phyloP scores from a whole-genome alignment of 2,888 invertebrate species.

The Hirtodrosophila histrioides region DNA sequence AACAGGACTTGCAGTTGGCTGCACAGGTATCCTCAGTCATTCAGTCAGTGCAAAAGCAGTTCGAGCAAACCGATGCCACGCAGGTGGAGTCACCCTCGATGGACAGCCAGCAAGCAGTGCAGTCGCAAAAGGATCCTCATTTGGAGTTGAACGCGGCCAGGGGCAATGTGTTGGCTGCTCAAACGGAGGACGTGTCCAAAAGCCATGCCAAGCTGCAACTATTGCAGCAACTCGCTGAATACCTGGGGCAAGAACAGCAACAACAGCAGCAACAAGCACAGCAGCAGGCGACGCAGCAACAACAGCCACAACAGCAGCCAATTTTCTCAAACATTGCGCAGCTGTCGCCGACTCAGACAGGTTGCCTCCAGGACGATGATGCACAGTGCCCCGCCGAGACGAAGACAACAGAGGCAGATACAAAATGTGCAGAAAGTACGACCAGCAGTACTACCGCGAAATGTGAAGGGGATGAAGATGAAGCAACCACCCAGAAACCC shows the following conservation, averaged over 20 bases:
- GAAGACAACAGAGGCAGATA: background rate
- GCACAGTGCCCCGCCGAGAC: background rate
- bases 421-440: too few species aligned
- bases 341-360: constrained; percentile 1
- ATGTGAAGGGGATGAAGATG: too few species aligned
- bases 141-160: background rate
- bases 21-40: constrained; percentile 1
- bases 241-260: constrained; percentile 24
- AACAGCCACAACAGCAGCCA: background rate
- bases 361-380: constrained; percentile 1
- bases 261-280: background rate
- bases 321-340: constrained; percentile 1
- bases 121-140: background rate
- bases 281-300: background rate
- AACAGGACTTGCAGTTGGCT: constrained; percentile 23
- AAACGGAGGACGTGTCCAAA: constrained; percentile 16
- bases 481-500: background rate
- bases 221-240: constrained; percentile 50
- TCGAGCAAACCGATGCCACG: background rate
- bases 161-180: constrained; percentile 2
- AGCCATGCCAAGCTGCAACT: constrained; percentile 36
- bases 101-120: background rate
- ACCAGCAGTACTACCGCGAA: too few species aligned
- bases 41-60: background rate
- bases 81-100: background rate